Evolutionary conservation across 2,888 invertebrate genomes (phyloP).

Genomic region (Noctuana brunneofusca): DNA sequence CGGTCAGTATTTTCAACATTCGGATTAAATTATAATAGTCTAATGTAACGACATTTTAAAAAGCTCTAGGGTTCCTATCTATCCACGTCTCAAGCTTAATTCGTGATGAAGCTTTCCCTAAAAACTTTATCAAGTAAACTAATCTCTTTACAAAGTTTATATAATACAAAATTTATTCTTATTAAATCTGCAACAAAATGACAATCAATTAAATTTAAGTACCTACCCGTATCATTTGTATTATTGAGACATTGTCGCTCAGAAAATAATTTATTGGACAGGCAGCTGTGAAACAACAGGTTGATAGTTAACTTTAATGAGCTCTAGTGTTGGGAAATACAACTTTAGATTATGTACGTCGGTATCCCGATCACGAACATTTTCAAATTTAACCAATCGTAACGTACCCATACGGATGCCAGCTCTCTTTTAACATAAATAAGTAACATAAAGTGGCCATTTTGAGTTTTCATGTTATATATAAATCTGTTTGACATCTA

Average conservation of each 20-base stretch:
- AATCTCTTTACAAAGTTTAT: neutral
- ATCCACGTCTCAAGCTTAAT: neutral
- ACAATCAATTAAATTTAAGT: too few species aligned
- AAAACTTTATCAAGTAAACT: neutral
- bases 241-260: neutral
- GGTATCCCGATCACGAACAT: neutral
- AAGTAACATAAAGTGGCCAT: too few species aligned
- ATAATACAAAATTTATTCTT: too few species aligned
- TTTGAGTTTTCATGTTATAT: too few species aligned
- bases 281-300: neutral
- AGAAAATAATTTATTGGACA: slow-evolving; percentile 8
- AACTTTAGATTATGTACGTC: neutral
- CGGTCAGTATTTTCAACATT: neutral
- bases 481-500: too few species aligned
- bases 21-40: neutral
- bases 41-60: neutral
- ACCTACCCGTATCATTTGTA: neutral
- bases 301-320: neutral
- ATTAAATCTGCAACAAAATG: neutral
- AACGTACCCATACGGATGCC: too few species aligned
- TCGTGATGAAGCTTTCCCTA: neutral
- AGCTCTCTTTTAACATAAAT: too few species aligned
- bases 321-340: neutral
- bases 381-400: too few species aligned
- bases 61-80: neutral